phyloP scores from a whole-genome alignment of 2,113 vertebrate species.

The Chlorodrepanis virens region DNA sequence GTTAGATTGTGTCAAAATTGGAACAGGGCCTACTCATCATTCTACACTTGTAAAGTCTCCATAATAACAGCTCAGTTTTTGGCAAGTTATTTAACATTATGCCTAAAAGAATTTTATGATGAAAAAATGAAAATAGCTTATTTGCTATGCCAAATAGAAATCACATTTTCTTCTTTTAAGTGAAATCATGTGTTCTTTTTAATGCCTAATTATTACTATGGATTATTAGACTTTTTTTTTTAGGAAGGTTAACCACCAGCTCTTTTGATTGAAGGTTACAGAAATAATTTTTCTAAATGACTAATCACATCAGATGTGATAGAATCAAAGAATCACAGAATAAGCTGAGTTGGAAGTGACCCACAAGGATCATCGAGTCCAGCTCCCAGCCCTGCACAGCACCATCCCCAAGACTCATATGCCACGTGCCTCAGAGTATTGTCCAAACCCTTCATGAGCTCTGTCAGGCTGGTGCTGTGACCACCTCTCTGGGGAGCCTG shows the following conservation, averaged over 20 bases:
- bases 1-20: neutral
- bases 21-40: neutral
- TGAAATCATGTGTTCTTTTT: neutral
- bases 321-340: neutral
- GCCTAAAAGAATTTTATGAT: neutral
- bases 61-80: neutral
- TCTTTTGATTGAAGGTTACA: neutral
- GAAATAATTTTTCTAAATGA: neutral
- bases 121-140: neutral
- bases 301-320: neutral
- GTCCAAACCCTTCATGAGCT: neutral
- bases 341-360: neutral
- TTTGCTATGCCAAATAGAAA: neutral
- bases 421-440: fast-evolving
- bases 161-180: neutral
- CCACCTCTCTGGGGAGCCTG: neutral
- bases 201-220: neutral
- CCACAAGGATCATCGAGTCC: neutral
- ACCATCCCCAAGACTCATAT: neutral
- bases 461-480: neutral
- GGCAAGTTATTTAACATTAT: neutral
- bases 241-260: neutral
- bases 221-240: neutral
- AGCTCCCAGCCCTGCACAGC: too few relatives aligned
- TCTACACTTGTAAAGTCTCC: neutral